phyloP scores from a whole-genome alignment of 2,797 vertebrate species.

The Spondyliosoma cantharus region DNA sequence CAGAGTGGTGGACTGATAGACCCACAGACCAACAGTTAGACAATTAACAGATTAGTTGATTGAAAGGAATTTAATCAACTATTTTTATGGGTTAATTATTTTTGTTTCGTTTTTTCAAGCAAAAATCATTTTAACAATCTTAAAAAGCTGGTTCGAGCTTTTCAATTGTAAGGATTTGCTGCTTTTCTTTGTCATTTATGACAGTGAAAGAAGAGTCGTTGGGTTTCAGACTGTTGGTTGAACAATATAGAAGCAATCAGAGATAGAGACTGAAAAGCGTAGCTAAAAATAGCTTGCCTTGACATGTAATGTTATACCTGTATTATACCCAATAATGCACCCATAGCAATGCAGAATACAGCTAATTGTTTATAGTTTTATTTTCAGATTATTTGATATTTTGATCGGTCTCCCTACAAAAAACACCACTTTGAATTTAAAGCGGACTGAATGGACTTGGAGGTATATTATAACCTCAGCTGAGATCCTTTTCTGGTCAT shows the following conservation, averaged over 20 bases:
- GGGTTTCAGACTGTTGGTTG: too few species aligned
- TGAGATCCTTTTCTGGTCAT: slow-evolving; percentile 80
- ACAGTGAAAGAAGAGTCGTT: too few species aligned
- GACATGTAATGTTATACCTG: not conserved
- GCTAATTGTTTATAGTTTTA: not conserved
- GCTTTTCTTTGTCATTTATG: too few species aligned
- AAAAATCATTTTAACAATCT: not conserved
- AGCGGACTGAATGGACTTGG: not conserved
- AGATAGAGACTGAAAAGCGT: too few species aligned
- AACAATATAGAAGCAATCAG: too few species aligned
- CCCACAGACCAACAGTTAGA: not conserved
- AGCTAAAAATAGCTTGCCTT: not conserved
- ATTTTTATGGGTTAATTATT: too few species aligned
- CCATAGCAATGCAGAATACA: too few species aligned
- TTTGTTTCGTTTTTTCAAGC: too few species aligned
- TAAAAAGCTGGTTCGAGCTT: too few species aligned
- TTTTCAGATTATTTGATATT: not conserved
- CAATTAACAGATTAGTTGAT: too few species aligned
- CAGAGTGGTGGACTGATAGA: not conserved
- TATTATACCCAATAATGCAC: not conserved
- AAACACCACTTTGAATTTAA: not conserved
- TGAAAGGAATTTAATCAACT: too few species aligned
- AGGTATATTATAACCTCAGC: slow-evolving; percentile 62
- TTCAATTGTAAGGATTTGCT: too few species aligned
- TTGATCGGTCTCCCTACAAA: not conserved